Evolutionary conservation across 2,797 vertebrate species (phyloP).

Genomic region (Scolopax rusticola): DNA sequence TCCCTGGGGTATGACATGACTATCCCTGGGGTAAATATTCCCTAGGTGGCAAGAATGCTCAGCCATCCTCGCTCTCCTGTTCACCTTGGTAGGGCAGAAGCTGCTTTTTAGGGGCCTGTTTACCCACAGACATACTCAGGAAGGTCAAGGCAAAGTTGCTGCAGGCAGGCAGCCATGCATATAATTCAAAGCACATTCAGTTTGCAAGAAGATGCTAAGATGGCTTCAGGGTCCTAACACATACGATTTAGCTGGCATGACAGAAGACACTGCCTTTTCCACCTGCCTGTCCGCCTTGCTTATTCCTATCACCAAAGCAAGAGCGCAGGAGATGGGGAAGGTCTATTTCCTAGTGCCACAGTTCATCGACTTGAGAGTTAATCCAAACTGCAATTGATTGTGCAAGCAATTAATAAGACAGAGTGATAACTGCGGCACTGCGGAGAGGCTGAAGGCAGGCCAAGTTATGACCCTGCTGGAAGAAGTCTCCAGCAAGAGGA

Average conservation of each 20-base stretch:
- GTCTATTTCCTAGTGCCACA: not conserved
- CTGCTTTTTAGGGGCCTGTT: not conserved
- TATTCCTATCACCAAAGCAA: not conserved
- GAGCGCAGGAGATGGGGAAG: not conserved
- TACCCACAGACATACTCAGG: not conserved
- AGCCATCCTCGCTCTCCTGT: not conserved
- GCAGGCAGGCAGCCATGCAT: not conserved
- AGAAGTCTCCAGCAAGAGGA: constrained; percentile 12
- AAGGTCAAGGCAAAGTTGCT: not conserved
- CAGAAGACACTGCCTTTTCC: not conserved
- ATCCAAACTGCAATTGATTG: constrained; percentile 41
- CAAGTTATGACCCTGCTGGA: constrained; percentile 32
- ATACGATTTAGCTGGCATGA: not conserved
- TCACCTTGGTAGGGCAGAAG: not conserved
- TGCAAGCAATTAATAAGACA: constrained; percentile 53
- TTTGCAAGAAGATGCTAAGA: not conserved
- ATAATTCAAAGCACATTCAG: not conserved
- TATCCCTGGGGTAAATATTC: not conserved
- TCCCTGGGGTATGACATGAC: not conserved
- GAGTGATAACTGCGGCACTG: constrained; percentile 26
- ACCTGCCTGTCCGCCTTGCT: not conserved
- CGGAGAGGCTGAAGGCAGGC: not conserved
- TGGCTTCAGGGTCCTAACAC: not conserved
- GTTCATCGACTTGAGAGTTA: constrained; percentile 13
- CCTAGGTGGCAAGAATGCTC: not conserved